Conservation (phyloP, 2,797 vertebrate species). For the Gymnoscopelus braueri region DNA sequence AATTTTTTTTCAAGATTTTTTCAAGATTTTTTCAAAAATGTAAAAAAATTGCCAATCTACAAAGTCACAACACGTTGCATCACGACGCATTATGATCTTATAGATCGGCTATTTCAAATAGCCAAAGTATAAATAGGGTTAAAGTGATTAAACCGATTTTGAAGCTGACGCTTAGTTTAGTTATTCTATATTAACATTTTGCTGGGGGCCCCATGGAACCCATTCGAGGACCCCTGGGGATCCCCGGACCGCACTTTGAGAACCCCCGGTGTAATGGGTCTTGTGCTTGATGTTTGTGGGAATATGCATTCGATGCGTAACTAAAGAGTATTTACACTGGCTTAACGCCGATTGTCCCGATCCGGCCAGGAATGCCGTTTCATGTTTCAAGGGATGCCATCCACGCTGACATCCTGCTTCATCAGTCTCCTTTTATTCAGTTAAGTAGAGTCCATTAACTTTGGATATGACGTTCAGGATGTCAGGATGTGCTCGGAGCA, state of each 20-base stretch:
- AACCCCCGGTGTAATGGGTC: slow-evolving; percentile 18
- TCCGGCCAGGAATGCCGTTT: slow-evolving; percentile 14
- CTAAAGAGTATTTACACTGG: slow-evolving; percentile 41
- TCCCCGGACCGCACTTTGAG: too few species aligned
- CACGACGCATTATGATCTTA: too few species aligned
- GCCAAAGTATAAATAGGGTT: too few species aligned
- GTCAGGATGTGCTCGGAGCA: slow-evolving; percentile 15
- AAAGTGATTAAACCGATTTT: neutral
- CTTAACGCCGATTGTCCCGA: slow-evolving; percentile 29
- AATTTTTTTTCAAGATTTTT: too few species aligned
- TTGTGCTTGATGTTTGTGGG: slow-evolving; percentile 28
- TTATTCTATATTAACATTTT: too few species aligned
- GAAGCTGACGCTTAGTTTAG: too few species aligned
- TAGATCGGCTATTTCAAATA: too few species aligned
- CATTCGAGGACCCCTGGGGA: too few species aligned
- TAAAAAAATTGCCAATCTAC: too few species aligned
- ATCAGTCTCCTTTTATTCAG: slow-evolving; percentile 3
- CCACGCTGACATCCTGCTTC: slow-evolving; percentile 34
- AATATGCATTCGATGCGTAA: slow-evolving; percentile 34
- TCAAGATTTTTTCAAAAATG: too few species aligned
- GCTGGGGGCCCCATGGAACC: too few species aligned
- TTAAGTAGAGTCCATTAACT: slow-evolving; percentile 17
- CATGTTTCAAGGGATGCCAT: slow-evolving; percentile 26
- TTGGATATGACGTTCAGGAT: slow-evolving; percentile 12
- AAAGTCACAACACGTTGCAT: too few species aligned